Conservation (phyloP, 2,113 vertebrate genomes). For the Pseudonaja textilis region DNA sequence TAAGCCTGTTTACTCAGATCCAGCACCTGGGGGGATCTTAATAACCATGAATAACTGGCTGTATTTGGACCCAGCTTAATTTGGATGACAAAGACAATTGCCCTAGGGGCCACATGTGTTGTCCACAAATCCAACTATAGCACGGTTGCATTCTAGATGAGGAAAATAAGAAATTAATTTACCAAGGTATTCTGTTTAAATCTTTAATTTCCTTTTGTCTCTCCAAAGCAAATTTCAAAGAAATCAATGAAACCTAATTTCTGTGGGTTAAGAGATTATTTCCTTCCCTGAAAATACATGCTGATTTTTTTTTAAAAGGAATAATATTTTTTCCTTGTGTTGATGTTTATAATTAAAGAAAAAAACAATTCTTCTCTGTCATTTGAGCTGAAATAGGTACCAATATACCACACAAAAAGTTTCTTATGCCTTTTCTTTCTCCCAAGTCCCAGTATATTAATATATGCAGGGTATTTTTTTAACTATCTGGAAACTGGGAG, state of each 20-base stretch:
- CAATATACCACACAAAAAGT: background rate
- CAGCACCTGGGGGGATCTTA: slow-evolving; percentile 78
- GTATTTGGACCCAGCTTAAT: slow-evolving; percentile 68
- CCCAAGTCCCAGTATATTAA: background rate
- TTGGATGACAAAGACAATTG: slow-evolving; percentile 69
- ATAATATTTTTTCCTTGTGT: background rate
- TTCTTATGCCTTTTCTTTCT: background rate
- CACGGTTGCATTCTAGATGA: slow-evolving; percentile 69
- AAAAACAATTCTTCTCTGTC: background rate
- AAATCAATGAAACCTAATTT: slow-evolving; percentile 6
- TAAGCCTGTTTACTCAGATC: slow-evolving; percentile 55
- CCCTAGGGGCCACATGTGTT: slow-evolving; percentile 56
- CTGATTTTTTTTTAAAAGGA: background rate
- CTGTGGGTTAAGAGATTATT: background rate
- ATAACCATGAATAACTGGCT: slow-evolving; percentile 68
- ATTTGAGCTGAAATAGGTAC: background rate
- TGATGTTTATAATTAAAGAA: fast-evolving
- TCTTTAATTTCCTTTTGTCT: background rate
- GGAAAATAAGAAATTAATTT: background rate
- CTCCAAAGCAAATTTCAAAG: background rate
- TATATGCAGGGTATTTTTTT: background rate
- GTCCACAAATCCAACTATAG: slow-evolving; percentile 67
- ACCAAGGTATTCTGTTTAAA: background rate
- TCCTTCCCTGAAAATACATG: background rate
- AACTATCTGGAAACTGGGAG: background rate